Evolutionary conservation across 1,140 invertebrate genomes (phyloP).

Genomic region (Formica selysi): DNA sequence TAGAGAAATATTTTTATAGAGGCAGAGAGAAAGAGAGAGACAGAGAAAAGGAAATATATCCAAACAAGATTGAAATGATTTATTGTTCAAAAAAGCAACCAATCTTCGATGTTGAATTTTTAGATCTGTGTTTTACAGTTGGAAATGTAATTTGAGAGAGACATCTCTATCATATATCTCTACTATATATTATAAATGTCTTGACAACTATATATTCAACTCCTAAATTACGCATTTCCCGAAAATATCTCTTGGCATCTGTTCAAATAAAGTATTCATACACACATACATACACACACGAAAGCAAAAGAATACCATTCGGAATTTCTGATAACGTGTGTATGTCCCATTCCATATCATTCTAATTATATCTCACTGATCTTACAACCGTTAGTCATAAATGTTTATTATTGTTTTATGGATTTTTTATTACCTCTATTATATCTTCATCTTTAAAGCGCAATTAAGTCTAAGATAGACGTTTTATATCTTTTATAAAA

Average conservation of each 20-base stretch:
- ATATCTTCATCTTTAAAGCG: no score
- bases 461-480: no score
- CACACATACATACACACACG: neutral
- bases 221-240: neutral
- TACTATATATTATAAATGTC: no score
- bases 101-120: neutral
- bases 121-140: neutral
- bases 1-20: no score
- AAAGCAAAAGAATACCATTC: conserved; percentile 6
- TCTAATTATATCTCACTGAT: conserved; percentile 38
- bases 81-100: neutral
- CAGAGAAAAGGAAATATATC: neutral
- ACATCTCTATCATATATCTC: neutral
- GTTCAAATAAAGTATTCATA: conserved; percentile 38
- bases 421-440: neutral
- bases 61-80: neutral
- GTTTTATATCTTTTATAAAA: no score
- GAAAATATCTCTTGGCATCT: conserved; percentile 30
- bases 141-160: neutral
- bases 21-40: neutral
- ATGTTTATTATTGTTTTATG: no score
- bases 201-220: neutral
- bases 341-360: neutral
- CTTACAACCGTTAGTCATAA: no score
- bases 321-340: conserved; percentile 28